These are phyloP conservation scores for Idris sp. DNA, from an alignment of 1,140 invertebrate species.

Conservation along the genomic window DNA sequence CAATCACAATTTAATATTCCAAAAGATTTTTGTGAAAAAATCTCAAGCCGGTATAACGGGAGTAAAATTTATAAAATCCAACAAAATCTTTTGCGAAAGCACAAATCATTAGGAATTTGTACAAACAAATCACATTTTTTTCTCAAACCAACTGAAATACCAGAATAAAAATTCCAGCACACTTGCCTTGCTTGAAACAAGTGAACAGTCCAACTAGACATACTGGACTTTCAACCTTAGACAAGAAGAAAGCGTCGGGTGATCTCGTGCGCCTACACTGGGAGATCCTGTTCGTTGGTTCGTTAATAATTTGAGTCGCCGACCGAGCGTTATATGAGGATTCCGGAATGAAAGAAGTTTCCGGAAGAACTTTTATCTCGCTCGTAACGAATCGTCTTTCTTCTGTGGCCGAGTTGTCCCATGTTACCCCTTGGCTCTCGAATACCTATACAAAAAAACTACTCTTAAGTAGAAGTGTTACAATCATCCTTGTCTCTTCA, in stretches of 20 bases:
- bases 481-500: slow-evolving; percentile 24
- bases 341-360: neutral
- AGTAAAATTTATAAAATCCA: too few species aligned
- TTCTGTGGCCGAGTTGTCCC: slow-evolving; percentile 2
- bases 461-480: slow-evolving; percentile 30
- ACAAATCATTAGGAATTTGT: slow-evolving; percentile 54
- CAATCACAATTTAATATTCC: too few species aligned
- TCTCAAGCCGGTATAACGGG: too few species aligned
- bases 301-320: slow-evolving; percentile 68
- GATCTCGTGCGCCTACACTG: too few species aligned
- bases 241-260: too few species aligned
- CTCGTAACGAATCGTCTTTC: slow-evolving; percentile 11
- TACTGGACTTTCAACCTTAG: too few species aligned
- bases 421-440: slow-evolving; percentile 26
- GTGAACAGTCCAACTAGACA: too few species aligned
- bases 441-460: slow-evolving; percentile 43
- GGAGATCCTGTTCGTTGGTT: slow-evolving; percentile 31
- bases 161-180: too few species aligned
- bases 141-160: too few species aligned
- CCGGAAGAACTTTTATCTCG: neutral
- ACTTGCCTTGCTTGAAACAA: too few species aligned
- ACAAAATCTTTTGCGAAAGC: too few species aligned
- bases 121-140: neutral
- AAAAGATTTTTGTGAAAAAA: too few species aligned
- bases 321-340: slow-evolving; percentile 9